Base-by-base conservation (phyloP, 1,140 invertebrate genomes). In the Brachionus rubens region DNA sequence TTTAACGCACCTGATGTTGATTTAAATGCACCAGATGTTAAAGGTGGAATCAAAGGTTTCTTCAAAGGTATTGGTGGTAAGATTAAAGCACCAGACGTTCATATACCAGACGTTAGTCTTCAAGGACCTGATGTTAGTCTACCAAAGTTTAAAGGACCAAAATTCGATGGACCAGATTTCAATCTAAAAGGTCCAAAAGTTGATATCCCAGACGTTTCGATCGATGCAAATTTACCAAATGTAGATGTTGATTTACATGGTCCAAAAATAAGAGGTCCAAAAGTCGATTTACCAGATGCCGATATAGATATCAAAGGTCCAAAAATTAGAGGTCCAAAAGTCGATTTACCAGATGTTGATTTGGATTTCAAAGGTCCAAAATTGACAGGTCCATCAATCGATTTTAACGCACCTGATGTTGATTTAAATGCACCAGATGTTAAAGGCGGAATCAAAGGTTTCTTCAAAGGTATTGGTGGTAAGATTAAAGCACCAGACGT, bases 41-140 rank as follows among this genome's bases (percentile, higher is more conserved):
- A 62, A 40, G 33, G 28, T 3, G 67, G 43, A 43, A 50, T 70
- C 7, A 47, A 50, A 43, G 67, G 36, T 14, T 43, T 46, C 30
- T 70, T 70, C 16, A 43, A 43, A 47, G 67, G 43, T 10, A 70
- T 70, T 16, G 67, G 43, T 28, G 67, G 67, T 5, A 70, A 70
- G 24, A 46, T 70, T 26, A 65, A 65, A 43, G 59, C 59, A 30
- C 67, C 67, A 70, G 43, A 70, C 14, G 43, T 70, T 24, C 21
- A 50, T 50, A 50, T 70, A 40, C 59, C 59, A 7, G 67, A 70
- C 24, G 47, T 30, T 9, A 50, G 24, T 30, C 2, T 70, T 14
- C 19, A 36, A 4, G 43, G 30, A 5, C 24, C 30, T 5, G 67
- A 70, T 33, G 26, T 70, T 36, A 47, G 47, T 50, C 16, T 50